Evolutionary conservation across 2,113 vertebrate genomes (phyloP).

Genomic region (Ptilonorhynchus violaceus): DNA sequence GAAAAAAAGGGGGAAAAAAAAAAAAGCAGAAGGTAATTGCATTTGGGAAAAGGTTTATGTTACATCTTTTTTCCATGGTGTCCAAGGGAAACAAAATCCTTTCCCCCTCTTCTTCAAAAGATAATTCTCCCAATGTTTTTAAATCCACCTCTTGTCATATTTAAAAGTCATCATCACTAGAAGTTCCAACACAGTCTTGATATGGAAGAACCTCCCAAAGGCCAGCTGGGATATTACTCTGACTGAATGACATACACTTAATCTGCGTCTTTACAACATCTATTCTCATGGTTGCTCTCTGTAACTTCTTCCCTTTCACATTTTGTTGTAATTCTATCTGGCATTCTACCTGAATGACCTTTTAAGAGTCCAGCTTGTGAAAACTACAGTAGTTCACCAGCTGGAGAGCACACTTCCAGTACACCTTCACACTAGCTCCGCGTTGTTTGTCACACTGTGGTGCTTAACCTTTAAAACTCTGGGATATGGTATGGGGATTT

Average conservation of each 20-base stretch:
- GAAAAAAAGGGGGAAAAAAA: not conserved
- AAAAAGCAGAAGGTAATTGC: not conserved
- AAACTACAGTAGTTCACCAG: not conserved
- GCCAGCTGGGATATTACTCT: not conserved
- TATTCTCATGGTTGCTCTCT: not conserved
- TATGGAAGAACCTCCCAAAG: not conserved
- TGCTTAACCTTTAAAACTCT: conserved; percentile 2
- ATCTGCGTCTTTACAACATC: not conserved
- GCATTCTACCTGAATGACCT: not conserved
- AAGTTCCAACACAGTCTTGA: not conserved
- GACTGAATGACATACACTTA: not conserved
- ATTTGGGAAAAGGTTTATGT: not conserved
- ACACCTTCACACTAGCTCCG: accelerated
- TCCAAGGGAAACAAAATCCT: not conserved
- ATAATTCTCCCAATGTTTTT: not conserved
- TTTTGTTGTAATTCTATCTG: not conserved
- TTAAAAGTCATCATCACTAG: not conserved
- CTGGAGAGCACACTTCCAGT: not conserved
- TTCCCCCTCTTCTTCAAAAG: not conserved
- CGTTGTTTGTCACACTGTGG: not conserved
- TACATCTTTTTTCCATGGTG: not conserved
- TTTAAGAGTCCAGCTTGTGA: not conserved
- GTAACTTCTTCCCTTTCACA: not conserved
- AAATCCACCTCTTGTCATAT: not conserved
- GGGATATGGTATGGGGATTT: not conserved